A percentile compares a stretch with the other conserved stretches of the same genome.
phyloP scores from a whole-genome alignment of 1,140 invertebrate species.

The Micrasema longulum region DNA sequence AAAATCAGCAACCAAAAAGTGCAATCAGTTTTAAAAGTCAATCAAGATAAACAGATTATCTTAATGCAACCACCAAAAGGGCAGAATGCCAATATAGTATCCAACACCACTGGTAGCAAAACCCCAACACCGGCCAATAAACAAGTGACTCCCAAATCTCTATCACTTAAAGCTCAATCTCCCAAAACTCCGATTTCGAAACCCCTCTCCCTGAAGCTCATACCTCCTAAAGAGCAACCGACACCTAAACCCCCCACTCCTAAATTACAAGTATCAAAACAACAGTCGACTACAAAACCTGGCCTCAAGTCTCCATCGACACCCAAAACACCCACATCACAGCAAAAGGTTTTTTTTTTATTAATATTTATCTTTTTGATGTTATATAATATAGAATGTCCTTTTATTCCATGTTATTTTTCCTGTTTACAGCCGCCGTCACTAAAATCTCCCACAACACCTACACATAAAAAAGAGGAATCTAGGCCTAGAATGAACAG shows the following conservation, averaged over 20 bases:
- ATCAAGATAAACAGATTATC: conserved; percentile 50
- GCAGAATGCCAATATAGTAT: conserved; percentile 9
- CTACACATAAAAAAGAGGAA: conserved; percentile 44
- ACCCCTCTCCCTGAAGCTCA: conserved; percentile 7
- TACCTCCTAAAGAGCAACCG: conserved; percentile 31
- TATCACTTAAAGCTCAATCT: conserved; percentile 47
- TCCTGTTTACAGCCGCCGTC: conserved; percentile 23
- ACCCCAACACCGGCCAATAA: background rate
- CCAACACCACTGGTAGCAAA: conserved; percentile 33
- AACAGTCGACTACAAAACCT: conserved; percentile 16
- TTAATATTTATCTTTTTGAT: background rate
- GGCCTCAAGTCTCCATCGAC: conserved; percentile 41
- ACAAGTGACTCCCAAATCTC: conserved; percentile 29
- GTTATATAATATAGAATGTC: background rate
- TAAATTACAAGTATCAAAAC: conserved; percentile 16
- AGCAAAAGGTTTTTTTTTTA: conserved; percentile 41
- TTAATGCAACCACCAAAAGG: conserved; percentile 50
- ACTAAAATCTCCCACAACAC: conserved; percentile 49
- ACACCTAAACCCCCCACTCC: conserved; percentile 12
- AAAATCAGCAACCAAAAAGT: conserved; percentile 55
- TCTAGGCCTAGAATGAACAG: conserved; percentile 40
- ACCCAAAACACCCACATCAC: conserved; percentile 41
- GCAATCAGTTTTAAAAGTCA: conserved; percentile 65
- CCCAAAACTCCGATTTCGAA: conserved; percentile 1
- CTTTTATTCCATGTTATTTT: conserved; percentile 11